Evolutionary conservation across 2,113 vertebrate genomes (phyloP).

Genomic region (Thunnus maccoyii): DNA sequence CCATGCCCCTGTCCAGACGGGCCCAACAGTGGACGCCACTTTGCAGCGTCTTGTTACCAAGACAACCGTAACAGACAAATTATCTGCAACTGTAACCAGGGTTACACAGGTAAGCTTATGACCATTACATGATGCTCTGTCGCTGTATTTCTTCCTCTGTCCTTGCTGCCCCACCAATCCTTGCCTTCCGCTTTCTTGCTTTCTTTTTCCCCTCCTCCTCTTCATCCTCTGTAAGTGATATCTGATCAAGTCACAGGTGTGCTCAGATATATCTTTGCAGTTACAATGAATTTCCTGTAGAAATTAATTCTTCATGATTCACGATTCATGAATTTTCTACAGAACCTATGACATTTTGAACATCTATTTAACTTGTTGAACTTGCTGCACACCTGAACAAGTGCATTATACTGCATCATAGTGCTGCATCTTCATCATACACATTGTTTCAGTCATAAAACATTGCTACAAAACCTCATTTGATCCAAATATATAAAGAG

Average conservation of each 20-base stretch:
- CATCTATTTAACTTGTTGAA: neutral
- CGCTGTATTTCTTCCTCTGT: neutral
- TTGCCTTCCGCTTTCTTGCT: neutral
- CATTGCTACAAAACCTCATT: neutral
- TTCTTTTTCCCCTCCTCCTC: neutral
- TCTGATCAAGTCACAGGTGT: neutral
- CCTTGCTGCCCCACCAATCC: neutral
- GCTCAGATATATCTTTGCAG: neutral
- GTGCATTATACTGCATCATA: neutral
- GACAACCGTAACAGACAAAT: constrained; percentile 91
- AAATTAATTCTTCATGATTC: neutral
- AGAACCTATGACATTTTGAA: neutral
- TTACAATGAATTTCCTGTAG: neutral
- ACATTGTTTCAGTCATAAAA: neutral
- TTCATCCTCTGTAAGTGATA: neutral
- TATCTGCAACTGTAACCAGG: constrained; percentile 92
- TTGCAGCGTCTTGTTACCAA: constrained; percentile 93
- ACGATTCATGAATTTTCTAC: neutral
- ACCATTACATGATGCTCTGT: neutral
- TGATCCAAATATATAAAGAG: neutral
- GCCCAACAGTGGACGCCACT: constrained; percentile 89
- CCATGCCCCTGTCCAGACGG: constrained; percentile 96
- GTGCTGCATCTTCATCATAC: neutral
- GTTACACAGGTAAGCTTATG: constrained; percentile 91
- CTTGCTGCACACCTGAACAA: neutral